Evolutionary conservation across 2,113 vertebrate species (phyloP), one percentile per base, ranked within the genome.

Genomic region (Onychostruthus taczanowskii): DNA sequence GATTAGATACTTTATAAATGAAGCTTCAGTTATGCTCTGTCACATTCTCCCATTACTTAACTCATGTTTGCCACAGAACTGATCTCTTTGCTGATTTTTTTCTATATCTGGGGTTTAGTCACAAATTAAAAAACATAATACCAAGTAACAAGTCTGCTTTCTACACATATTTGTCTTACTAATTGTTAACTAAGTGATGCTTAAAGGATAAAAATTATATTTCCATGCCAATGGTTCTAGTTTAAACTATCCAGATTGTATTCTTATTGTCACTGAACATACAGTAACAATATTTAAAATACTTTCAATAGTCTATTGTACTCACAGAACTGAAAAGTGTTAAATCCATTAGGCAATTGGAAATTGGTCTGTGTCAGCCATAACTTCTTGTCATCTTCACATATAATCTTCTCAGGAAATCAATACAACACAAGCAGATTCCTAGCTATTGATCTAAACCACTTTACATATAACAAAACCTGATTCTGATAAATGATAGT

Each of bases 381-480:
- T 91, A 94, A 74, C 16, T 72, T 55, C 43, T 75, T 91, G 66
- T 80, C 76, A 63, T 95, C 66, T 76, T 92, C 62, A 74, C 85
- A 72, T 23, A 75, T 63, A 84, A 89, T 90, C 53, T 90, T 53
- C 63, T 96, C 77, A 90, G 47, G 39, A 88, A 96, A 95, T 97
- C 94, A 84, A 77, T 90, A 44, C 12, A 70, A 80, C 44, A 74
- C 27, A 64, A 94, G 20, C 30, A 77, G 73, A 80, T 95, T 94
- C 92, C 79, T 83, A 72, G 74, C 8, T 96, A 96, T 95, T 89
- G 95, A 97, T 95, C 67, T 84, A 89, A 94, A 85, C 26, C 41
- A 73, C 61, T 96, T 88, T 89, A 80, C 52, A 81, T 92, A 55
- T 63, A 91, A 73, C 41, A 81, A 73, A 89, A 22, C 19, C 41